Evolutionary conservation across 1,140 invertebrate genomes (phyloP), one percentile per base, ranked within the genome.

Genomic region (Lepidurus apus): DNA sequence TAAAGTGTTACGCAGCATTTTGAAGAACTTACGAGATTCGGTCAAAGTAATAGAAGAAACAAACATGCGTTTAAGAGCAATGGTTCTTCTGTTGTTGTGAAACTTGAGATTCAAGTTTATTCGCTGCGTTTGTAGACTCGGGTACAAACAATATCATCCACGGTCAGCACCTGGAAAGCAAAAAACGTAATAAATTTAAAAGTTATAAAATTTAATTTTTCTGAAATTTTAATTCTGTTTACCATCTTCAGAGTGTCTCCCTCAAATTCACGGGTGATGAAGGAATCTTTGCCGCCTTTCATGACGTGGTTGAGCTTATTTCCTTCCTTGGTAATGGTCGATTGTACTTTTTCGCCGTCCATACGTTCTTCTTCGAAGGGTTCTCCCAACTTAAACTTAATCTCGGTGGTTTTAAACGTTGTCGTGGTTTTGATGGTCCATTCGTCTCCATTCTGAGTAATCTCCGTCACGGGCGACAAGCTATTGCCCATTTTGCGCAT

Each of bases 231-330:
- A 8, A 34, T 42, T 76, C 0, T 24, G 81, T 81, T 84, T 80
- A 85, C 84, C 84, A 91, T 91, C 83, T 90, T 92, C 85, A 93
- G 86, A 85, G 93, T 91, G 81, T 90, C 89, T 73, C 90, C 89
- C 45, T 87, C 87, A 81, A 90, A 91, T 82, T 91, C 90, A 80
- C 91, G 86, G 77, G 89, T 87, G 79, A 90, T 90, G 21, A 83
- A 86, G 2, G 90, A 89, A 34, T 88, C 86, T 80, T 92, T 89
- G 21, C 89, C 87, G 7, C 88, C 88, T 80, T 89, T 91, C 84
- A 92, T 91, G n/a, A 89, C 83, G 80, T 93, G 91, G 80, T 88
- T 87, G 81, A 93, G 84, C 81, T 90, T 92, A 85, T 91, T 91
- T 74, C 83, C 84, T 21, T 85, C 83, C 45, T 80, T 73, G 24